These are phyloP conservation scores for Caligus rogercresseyi DNA, from an alignment of 1,140 invertebrate genomes.

Conservation along the genomic window DNA sequence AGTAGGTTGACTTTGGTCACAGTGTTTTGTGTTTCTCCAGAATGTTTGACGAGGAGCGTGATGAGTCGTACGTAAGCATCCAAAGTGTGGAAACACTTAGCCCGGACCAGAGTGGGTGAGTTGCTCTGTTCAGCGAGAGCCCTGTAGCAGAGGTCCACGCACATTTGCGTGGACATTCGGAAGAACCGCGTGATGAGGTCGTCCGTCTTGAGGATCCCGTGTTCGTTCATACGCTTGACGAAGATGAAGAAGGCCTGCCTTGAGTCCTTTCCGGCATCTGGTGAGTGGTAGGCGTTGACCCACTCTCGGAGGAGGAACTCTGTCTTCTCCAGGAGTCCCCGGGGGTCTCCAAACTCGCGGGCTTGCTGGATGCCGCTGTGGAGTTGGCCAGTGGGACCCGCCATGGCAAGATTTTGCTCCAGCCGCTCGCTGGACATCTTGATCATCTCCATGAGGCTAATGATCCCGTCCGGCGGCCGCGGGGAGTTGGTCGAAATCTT, in stretches of 20 bases:
- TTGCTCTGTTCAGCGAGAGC: constrained; percentile 37
- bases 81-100: constrained; percentile 85
- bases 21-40: constrained; percentile 61
- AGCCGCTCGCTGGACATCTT: constrained; percentile 21
- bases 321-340: constrained; percentile 81
- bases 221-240: constrained; percentile 86
- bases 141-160: constrained; percentile 82
- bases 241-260: constrained; percentile 84
- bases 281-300: constrained; percentile 72
- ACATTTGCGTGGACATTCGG: constrained; percentile 86
- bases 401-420: constrained; percentile 16
- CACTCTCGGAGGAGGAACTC: constrained; percentile 83
- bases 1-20: constrained; percentile 88
- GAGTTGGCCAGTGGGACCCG: constrained; percentile 59
- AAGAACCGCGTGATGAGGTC: constrained; percentile 91
- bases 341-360: constrained; percentile 79
- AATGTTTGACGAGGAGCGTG: constrained; percentile 84
- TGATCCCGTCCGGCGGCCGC: constrained; percentile 23
- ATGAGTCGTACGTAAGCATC: constrained; percentile 90
- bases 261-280: constrained; percentile 58
- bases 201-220: constrained; percentile 91
- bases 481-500: constrained; percentile 20
- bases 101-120: constrained; percentile 42
- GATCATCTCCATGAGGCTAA: constrained; percentile 24
- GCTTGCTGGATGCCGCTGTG: constrained; percentile 71